Evolutionary conservation across 1,140 invertebrate species (phyloP).

Genomic region (Aphis gossypii): DNA sequence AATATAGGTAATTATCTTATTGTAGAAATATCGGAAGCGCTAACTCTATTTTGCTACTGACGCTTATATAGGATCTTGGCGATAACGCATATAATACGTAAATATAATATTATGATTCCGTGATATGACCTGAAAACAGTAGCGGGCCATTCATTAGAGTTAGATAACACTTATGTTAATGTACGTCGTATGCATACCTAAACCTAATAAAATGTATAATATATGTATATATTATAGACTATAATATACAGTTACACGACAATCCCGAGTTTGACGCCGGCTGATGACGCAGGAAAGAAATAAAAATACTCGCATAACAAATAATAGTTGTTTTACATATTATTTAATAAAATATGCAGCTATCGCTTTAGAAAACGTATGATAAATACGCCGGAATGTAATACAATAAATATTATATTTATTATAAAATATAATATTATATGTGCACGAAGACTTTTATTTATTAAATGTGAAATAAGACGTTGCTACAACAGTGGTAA

Average conservation of each 20-base stretch:
- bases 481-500: not conserved
- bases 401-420: not conserved
- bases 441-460: not conserved
- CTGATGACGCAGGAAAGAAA: not conserved
- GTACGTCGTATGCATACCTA: too few species aligned
- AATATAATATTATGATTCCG: not conserved
- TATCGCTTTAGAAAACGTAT: not conserved
- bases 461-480: not conserved
- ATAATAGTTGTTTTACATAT: not conserved
- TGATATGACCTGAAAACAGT: not conserved
- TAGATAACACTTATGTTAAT: not conserved
- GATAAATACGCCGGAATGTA: not conserved
- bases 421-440: not conserved
- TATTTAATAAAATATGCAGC: not conserved
- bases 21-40: not conserved
- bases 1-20: not conserved
- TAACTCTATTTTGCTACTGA: not conserved
- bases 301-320: not conserved
- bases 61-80: not conserved
- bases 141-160: not conserved
- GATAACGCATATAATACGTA: not conserved
- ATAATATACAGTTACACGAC: not conserved
- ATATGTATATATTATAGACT: too few species aligned
- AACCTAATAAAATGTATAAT: too few species aligned
- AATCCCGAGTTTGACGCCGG: not conserved